Percentiles rank a stretch among this genome's conserved stretches.
Conservation (phyloP, 2,888 invertebrate genomes). For the Pantelozetes paolii region DNA sequence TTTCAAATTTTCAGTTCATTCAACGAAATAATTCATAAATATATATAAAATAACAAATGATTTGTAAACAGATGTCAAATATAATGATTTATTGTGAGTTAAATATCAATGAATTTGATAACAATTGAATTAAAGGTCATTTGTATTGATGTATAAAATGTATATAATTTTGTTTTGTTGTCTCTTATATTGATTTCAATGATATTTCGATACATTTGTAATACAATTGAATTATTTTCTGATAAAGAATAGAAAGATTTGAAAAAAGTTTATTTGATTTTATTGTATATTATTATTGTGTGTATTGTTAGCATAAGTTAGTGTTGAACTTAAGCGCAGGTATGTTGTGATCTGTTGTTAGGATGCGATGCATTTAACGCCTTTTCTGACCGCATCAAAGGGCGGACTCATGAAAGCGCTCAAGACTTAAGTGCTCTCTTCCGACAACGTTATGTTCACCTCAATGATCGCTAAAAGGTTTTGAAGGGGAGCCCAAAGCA, state of each 20-base stretch:
- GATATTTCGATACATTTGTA: neutral
- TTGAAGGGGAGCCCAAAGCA: conserved; percentile 8
- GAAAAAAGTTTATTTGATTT: conserved; percentile 24
- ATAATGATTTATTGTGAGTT: too few relatives aligned
- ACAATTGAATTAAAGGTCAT: too few relatives aligned
- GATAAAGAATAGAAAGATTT: neutral
- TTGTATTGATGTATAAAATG: too few relatives aligned
- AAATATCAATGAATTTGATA: too few relatives aligned
- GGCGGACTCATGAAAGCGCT: conserved; percentile 27
- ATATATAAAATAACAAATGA: too few relatives aligned
- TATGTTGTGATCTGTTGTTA: conserved; percentile 11
- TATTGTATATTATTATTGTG: neutral
- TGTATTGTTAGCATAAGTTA: neutral
- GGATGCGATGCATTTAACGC: conserved; percentile 33
- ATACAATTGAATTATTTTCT: conserved; percentile 21
- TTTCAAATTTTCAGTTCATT: too few relatives aligned
- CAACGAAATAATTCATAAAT: too few relatives aligned
- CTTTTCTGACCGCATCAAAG: conserved; percentile 36
- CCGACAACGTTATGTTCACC: conserved; percentile 26
- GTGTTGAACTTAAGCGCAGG: conserved; percentile 9
- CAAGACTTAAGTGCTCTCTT: conserved; percentile 30
- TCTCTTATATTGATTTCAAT: neutral
- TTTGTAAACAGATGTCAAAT: too few relatives aligned
- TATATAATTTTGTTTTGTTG: neutral
- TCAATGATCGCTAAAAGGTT: conserved; percentile 22